phyloP scores from a whole-genome alignment of 2,888 invertebrate genomes.

The Sisyra nigra region DNA sequence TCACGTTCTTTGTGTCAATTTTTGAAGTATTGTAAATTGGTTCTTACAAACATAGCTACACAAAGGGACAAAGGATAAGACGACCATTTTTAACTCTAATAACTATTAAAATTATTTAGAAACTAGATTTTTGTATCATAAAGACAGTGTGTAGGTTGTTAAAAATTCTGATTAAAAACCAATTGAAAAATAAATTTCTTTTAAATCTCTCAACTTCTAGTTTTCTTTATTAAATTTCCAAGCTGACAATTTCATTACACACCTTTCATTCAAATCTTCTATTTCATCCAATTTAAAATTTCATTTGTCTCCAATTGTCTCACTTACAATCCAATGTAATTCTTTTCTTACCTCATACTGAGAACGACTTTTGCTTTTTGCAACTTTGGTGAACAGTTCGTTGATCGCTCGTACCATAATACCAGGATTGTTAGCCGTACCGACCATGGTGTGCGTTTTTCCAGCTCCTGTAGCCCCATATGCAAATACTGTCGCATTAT shows the following conservation, averaged over 20 bases:
- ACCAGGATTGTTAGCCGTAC: constrained; percentile 49
- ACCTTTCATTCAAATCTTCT: neutral
- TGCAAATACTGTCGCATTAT: constrained; percentile 91
- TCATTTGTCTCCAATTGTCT: too few relatives aligned
- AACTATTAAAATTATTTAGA: too few relatives aligned
- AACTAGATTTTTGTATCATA: too few relatives aligned
- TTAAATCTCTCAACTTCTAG: neutral
- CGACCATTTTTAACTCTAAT: too few relatives aligned
- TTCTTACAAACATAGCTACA: too few relatives aligned
- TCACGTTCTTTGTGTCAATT: too few relatives aligned
- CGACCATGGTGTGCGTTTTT: constrained; percentile 85
- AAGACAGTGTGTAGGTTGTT: too few relatives aligned
- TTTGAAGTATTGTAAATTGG: too few relatives aligned
- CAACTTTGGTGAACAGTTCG: constrained; percentile 61
- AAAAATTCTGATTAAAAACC: too few relatives aligned
- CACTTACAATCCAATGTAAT: neutral
- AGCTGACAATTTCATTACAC: neutral
- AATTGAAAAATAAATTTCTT: too few relatives aligned
- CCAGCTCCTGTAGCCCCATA: constrained; percentile 88
- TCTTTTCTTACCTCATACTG: constrained; percentile 44
- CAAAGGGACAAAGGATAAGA: too few relatives aligned
- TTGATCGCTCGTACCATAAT: constrained; percentile 77
- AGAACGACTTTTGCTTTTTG: constrained; percentile 38
- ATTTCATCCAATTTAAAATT: too few relatives aligned
- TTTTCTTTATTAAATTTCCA: neutral